Percentiles rank a stretch among this genome's conserved stretches.
phyloP scores from a whole-genome alignment of 2,797 vertebrate genomes.

The Malurus splendens region DNA sequence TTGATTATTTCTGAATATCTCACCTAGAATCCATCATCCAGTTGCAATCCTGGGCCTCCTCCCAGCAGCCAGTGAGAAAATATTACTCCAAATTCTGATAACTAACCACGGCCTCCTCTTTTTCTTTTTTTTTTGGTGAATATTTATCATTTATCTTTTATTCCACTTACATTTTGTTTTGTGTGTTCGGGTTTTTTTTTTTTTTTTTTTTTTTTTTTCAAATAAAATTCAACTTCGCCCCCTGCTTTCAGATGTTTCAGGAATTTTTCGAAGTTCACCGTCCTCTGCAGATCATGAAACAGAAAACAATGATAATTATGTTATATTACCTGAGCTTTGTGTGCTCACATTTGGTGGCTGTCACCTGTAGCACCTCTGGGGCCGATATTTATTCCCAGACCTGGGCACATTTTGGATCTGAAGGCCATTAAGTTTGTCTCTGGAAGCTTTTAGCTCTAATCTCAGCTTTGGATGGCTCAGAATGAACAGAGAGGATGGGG shows the following conservation, averaged over 20 bases:
- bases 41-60: neutral
- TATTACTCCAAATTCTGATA: neutral
- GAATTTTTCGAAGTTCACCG: rapidly evolving
- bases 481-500: neutral
- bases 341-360: neutral
- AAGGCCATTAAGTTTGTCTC: neutral
- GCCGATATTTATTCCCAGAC: neutral
- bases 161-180: neutral
- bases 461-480: neutral
- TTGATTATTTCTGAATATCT: neutral
- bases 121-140: neutral
- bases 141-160: neutral
- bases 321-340: rapidly evolving
- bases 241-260: neutral
- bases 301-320: neutral
- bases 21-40: neutral
- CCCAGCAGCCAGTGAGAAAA: neutral
- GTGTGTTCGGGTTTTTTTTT: neutral
- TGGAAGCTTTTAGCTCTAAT: neutral
- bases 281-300: neutral
- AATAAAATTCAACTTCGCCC: neutral
- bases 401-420: neutral
- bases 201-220: rapidly evolving
- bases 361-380: neutral
- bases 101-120: rapidly evolving